These are phyloP conservation scores for Spodoptera picta DNA, from an alignment of 2,888 invertebrate species.

Conservation along the genomic window DNA sequence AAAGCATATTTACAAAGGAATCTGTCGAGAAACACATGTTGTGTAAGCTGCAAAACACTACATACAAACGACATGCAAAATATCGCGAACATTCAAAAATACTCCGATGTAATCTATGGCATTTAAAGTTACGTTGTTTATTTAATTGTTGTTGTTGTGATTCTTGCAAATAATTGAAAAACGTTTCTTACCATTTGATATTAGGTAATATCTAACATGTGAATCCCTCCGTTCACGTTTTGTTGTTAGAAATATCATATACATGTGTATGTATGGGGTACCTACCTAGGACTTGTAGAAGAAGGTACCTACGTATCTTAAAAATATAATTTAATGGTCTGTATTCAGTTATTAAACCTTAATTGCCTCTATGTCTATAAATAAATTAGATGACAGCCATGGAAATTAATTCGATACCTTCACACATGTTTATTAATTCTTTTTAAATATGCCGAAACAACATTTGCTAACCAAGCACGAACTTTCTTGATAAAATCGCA, in stretches of 20 bases:
- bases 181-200: background rate
- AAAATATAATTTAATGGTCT: too few relatives aligned
- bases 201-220: background rate
- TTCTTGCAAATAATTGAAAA: conserved; percentile 8
- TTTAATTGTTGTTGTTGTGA: conserved; percentile 14
- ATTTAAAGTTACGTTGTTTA: conserved; percentile 26
- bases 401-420: too few relatives aligned
- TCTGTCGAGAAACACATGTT: conserved; percentile 21
- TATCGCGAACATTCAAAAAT: conserved; percentile 14
- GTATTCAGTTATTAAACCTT: too few relatives aligned
- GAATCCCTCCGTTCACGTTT: too few relatives aligned
- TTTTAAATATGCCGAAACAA: background rate
- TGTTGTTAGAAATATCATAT: too few relatives aligned
- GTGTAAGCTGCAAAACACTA: conserved; percentile 32
- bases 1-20: conserved; percentile 27
- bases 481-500: conserved; percentile 26
- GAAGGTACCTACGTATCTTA: too few relatives aligned
- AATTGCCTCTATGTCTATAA: too few relatives aligned
- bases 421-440: too few relatives aligned
- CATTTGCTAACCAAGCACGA: background rate
- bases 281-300: too few relatives aligned
- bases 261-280: too few relatives aligned
- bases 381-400: too few relatives aligned
- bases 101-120: conserved; percentile 13
- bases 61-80: conserved; percentile 12